Evolutionary conservation across 37 sponge, comb jelly and placozoan genomes (phyloP), one percentile per base, ranked within the genome.

Genomic region (Crambe crambe): DNA sequence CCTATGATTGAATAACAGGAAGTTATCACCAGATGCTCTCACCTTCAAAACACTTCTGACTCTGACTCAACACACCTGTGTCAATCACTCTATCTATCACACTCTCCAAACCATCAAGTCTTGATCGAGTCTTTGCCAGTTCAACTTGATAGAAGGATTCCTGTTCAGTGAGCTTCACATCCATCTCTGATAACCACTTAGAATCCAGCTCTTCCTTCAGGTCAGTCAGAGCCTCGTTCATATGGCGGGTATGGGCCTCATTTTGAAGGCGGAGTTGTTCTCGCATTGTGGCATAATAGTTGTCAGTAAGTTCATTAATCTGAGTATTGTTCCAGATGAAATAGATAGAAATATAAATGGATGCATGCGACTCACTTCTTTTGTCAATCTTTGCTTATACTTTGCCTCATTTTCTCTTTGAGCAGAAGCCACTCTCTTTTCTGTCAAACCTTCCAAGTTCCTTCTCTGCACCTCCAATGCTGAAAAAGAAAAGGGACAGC

Each of bases 31-130:
- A 54, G 10, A 21, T 61, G 30, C 25, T 27, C 29, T 27, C 63
- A n/a, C n/a, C n/a, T n/a, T n/a, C n/a, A n/a, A n/a, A n/a, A n/a
- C n/a, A n/a, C n/a, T n/a, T n/a, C n/a, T n/a, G n/a, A n/a, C n/a
- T n/a, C n/a, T n/a, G n/a, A 61, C 15, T 23, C 6, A 4, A 61
- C 30, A 1, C 61, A 82, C 84, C 77, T 63, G 86, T 72, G 42
- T 73, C 65, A 38, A 77, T 85, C 8, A 95, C 74, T 37, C 82
- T 65, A 38, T 92, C 72, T 25, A 94, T 85, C 81, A 85, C 84
- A 31, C 80, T 83, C 29, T 87, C 89, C 15, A 94, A 79, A 8
- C 88, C 91, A n/a, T 70, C 68, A 1, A 94, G 79, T 34, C 80
- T 37, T n/a, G 89, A 65, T 21, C 65, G 37, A 60, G 78, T 76